Evolutionary conservation across 2,888 invertebrate species (phyloP).

Genomic region (Cactoblastis cactorum): DNA sequence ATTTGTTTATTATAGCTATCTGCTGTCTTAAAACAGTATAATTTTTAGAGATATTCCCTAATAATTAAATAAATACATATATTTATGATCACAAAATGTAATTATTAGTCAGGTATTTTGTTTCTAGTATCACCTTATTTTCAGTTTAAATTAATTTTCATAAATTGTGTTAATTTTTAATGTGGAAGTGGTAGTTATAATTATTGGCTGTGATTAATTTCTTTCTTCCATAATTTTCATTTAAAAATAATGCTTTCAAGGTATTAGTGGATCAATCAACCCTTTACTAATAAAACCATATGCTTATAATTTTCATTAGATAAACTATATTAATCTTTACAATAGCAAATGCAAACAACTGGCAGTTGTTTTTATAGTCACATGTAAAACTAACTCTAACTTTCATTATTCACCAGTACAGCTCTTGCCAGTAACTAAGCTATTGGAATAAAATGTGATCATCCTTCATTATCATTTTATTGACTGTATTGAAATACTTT

Average conservation of each 20-base stretch:
- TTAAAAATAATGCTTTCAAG: conserved; percentile 30
- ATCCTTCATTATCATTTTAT: not conserved
- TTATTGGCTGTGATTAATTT: conserved; percentile 29
- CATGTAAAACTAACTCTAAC: not conserved
- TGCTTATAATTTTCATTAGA: not conserved
- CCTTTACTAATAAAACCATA: not conserved
- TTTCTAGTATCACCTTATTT: conserved; percentile 27
- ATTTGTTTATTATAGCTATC: too few species aligned
- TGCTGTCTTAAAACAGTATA: too few species aligned
- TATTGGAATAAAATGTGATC: not conserved
- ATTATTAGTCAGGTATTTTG: too few species aligned
- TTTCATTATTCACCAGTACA: not conserved
- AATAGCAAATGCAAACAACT: not conserved
- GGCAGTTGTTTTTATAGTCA: not conserved
- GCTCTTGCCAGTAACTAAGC: not conserved
- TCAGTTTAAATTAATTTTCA: conserved; percentile 13
- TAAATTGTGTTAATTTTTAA: conserved; percentile 1
- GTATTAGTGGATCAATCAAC: not conserved
- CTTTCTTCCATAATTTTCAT: conserved; percentile 5
- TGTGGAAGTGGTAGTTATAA: conserved; percentile 27
- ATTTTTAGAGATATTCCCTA: too few species aligned
- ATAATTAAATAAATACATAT: too few species aligned
- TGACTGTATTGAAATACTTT: not conserved
- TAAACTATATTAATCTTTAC: not conserved
- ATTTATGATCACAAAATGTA: too few species aligned